A percentile compares a stretch with the other conserved stretches of the same genome.
Conservation (phyloP, 2,888 invertebrate species). For the Tromatobia lineatoria region DNA sequence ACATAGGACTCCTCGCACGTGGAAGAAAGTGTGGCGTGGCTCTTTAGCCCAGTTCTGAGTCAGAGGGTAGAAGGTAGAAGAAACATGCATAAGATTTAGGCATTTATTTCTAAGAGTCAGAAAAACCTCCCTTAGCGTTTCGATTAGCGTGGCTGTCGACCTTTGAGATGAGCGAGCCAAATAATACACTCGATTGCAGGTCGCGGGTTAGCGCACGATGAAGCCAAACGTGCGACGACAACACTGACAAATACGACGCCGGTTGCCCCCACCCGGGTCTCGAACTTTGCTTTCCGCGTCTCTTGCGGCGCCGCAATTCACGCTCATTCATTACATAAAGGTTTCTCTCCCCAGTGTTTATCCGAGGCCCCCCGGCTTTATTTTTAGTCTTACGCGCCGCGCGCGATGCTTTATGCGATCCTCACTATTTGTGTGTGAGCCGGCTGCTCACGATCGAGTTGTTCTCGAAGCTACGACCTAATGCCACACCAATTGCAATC, state of each 20-base stretch:
- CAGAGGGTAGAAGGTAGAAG: no score
- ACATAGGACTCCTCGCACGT: no score
- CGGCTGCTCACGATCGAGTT: constrained; percentile 35
- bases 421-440: constrained; percentile 67
- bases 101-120: constrained; percentile 12
- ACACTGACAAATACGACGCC: constrained; percentile 7
- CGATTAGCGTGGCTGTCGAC: constrained; percentile 55
- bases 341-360: constrained; percentile 77
- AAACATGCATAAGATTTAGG: background rate
- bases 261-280: constrained; percentile 17
- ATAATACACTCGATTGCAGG: constrained; percentile 1
- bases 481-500: constrained; percentile 17
- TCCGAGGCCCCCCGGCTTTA: constrained; percentile 72
- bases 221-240: constrained; percentile 37
- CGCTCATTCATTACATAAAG: constrained; percentile 83
- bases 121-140: background rate
- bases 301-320: constrained; percentile 71
- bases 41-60: no score
- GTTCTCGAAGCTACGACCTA: constrained; percentile 27
- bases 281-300: constrained; percentile 25
- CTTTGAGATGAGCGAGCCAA: constrained; percentile 63
- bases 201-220: constrained; percentile 19
- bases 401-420: constrained; percentile 69
- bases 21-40: no score
- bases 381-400: constrained; percentile 75